A percentile compares a stretch with the other conserved stretches of the same genome.
These are phyloP conservation scores for Lagocephalus sceleratus DNA, from an alignment of 2,797 vertebrate genomes.

Conservation along the genomic window DNA sequence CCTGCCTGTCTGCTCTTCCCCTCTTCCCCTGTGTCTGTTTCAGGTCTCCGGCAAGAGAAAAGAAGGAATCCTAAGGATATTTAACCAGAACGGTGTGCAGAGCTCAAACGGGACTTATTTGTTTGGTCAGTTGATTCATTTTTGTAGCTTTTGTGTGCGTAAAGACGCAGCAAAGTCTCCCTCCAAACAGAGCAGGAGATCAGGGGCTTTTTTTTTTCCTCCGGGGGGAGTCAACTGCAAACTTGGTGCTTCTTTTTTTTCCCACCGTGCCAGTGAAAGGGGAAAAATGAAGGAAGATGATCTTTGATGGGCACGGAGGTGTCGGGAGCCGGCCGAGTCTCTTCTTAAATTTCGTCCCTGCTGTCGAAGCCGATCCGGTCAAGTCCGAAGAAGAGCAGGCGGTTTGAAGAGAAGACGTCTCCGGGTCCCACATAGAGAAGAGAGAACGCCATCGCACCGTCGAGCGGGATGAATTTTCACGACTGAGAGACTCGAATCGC, in stretches of 20 bases:
- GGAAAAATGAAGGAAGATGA: constrained; percentile 72
- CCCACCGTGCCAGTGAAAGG: constrained; percentile 24
- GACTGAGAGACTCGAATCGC: constrained; percentile 66
- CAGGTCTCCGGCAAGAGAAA: constrained; percentile 57
- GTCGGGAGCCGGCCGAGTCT: constrained; percentile 63
- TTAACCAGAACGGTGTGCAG: constrained; percentile 57
- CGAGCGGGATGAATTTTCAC: constrained; percentile 68
- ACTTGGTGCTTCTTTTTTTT: constrained; percentile 50
- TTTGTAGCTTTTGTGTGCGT: constrained; percentile 61
- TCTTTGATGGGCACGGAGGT: constrained; percentile 68
- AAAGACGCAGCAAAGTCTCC: constrained; percentile 60
- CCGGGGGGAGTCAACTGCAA: constrained; percentile 79
- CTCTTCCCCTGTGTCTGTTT: constrained; percentile 49
- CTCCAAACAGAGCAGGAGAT: constrained; percentile 55
- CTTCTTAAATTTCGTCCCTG: constrained; percentile 39
- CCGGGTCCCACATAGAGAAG: constrained; percentile 21
- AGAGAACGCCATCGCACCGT: constrained; percentile 4
- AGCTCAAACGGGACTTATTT: constrained; percentile 70
- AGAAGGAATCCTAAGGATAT: constrained; percentile 55
- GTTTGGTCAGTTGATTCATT: constrained; percentile 63
- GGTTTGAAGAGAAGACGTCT: constrained; percentile 50
- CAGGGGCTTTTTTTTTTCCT: constrained; percentile 36
- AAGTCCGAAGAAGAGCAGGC: constrained; percentile 46
- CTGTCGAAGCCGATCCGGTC: constrained; percentile 44
- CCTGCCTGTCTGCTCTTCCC: constrained; percentile 62